These are phyloP conservation scores for Burhinus bistriatus DNA, from an alignment of 2,113 vertebrate species.

Conservation along the genomic window DNA sequence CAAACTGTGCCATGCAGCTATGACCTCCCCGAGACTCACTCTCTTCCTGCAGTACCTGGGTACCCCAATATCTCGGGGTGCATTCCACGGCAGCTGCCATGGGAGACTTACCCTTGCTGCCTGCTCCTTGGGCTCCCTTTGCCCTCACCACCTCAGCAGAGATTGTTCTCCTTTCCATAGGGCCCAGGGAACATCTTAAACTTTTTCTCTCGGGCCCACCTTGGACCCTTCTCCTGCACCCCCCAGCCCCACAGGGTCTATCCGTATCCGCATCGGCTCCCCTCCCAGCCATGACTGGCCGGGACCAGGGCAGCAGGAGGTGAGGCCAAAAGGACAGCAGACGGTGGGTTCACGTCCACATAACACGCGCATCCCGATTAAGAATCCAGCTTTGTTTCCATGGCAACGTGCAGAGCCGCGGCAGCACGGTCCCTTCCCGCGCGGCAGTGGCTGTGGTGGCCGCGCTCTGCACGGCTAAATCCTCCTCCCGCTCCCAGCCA, in stretches of 20 bases:
- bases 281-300: not conserved
- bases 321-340: not conserved
- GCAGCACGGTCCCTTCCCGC: not conserved
- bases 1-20: not conserved
- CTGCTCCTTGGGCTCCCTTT: not conserved
- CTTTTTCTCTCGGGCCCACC: not conserved
- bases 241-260: not conserved
- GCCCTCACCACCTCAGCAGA: not conserved
- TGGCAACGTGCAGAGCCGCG: not conserved
- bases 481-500: not conserved
- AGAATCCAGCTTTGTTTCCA: conserved; percentile 41
- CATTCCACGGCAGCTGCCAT: not conserved
- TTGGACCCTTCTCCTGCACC: not conserved
- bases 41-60: not conserved
- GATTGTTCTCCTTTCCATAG: not conserved
- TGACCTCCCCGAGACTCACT: not conserved
- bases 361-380: not conserved
- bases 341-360: not conserved
- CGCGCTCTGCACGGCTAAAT: not conserved
- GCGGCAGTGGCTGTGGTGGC: not conserved
- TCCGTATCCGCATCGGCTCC: fast-evolving
- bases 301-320: not conserved
- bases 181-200: not conserved
- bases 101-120: not conserved
- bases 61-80: not conserved